These are phyloP conservation scores for Pseudomyrmex cubaensis DNA, from an alignment of 1,140 invertebrate genomes.

Conservation along the genomic window DNA sequence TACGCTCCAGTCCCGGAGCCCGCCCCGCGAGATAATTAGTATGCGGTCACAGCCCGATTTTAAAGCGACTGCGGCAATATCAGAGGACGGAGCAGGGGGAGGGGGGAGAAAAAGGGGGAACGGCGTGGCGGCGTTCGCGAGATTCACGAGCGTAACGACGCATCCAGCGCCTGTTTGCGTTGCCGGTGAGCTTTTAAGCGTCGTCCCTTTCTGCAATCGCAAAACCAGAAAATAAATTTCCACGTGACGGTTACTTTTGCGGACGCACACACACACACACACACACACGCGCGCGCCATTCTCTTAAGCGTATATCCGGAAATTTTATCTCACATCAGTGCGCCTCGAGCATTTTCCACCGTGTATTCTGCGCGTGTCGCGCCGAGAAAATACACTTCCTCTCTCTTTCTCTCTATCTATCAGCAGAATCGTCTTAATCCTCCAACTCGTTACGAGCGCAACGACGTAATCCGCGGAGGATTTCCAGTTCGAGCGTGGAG, in stretches of 20 bases:
- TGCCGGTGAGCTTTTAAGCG: background rate
- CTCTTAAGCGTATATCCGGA: background rate
- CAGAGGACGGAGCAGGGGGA: background rate
- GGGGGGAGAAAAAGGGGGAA: no score
- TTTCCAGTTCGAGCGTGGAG: background rate
- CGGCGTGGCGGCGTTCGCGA: constrained; percentile 27
- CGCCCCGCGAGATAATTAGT: constrained; percentile 70
- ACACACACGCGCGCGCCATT: background rate
- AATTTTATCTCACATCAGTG: no score
- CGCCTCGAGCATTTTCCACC: background rate
- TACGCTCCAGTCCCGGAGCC: constrained; percentile 31
- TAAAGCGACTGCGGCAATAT: constrained; percentile 59
- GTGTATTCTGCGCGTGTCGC: background rate
- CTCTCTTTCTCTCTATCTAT: background rate
- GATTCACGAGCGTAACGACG: constrained; percentile 43
- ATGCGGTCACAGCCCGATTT: constrained; percentile 66
- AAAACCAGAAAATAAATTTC: background rate
- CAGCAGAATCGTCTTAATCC: constrained; percentile 39
- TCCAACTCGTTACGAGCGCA: constrained; percentile 36
- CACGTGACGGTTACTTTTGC: no score
- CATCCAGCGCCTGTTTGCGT: constrained; percentile 15
- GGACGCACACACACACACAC: background rate
- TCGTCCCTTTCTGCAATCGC: background rate
- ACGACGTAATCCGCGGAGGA: constrained; percentile 39
- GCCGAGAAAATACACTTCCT: background rate